Evolutionary conservation across 2,888 invertebrate species (phyloP).

Genomic region (Neoascia interrupta): DNA sequence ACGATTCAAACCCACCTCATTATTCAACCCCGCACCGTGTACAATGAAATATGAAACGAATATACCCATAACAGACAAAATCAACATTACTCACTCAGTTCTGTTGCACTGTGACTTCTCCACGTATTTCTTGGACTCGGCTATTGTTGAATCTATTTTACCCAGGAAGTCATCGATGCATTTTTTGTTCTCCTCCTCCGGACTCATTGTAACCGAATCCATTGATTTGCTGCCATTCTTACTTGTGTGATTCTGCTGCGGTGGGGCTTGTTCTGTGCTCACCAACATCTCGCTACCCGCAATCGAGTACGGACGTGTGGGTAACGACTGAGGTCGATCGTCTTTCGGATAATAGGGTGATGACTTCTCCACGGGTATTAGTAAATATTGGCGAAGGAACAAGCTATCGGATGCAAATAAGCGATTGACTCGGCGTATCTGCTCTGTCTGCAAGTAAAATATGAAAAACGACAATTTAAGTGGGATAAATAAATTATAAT

Average conservation of each 20-base stretch:
- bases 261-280: slow-evolving; percentile 71
- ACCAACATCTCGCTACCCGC: slow-evolving; percentile 79
- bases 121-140: slow-evolving; percentile 90
- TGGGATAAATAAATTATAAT: too few relatives aligned
- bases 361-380: slow-evolving; percentile 89
- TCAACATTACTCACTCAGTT: slow-evolving; percentile 87
- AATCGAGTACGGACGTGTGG: slow-evolving; percentile 82
- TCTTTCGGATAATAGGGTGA: slow-evolving; percentile 83
- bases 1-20: too few relatives aligned
- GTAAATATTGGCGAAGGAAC: slow-evolving; percentile 91
- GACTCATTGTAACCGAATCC: slow-evolving; percentile 82
- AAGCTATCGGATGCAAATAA: slow-evolving; percentile 96
- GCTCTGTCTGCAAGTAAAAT: slow-evolving; percentile 89
- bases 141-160: slow-evolving; percentile 91
- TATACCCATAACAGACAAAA: too few relatives aligned
- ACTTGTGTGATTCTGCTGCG: slow-evolving; percentile 72
- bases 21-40: too few relatives aligned
- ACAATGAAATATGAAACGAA: too few relatives aligned
- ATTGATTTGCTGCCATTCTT: slow-evolving; percentile 79
- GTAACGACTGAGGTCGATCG: slow-evolving; percentile 79
- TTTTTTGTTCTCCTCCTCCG: slow-evolving; percentile 87
- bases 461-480: too few relatives aligned
- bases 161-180: slow-evolving; percentile 89
- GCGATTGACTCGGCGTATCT: slow-evolving; percentile 93
- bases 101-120: slow-evolving; percentile 87